Base-by-base conservation (phyloP, 2,888 invertebrate species). In the Tridacna gigas region DNA sequence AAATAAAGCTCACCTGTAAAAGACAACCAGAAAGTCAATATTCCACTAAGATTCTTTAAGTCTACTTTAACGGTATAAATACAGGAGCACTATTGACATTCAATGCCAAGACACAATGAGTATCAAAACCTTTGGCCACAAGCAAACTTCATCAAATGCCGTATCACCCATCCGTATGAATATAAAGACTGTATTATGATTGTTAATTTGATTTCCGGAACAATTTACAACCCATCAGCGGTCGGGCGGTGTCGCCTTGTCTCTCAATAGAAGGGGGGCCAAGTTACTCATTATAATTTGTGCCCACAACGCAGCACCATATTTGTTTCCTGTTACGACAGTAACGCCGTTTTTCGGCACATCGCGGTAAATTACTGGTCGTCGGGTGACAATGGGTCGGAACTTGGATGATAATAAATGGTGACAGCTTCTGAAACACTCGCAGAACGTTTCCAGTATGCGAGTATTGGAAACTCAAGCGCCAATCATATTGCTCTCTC, bases 141-240 rank as follows among this genome's bases (percentile, higher is more conserved):
- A 25, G 7, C 20, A 51, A 71, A 71, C 71, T 66, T 66, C 22
- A 77, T 77, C 77, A 77, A 77, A 51, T 66, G 66, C 28, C 25
- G 66, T 48, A 63, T 65, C 51, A 67, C 20, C 45, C 66, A 77
- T 77, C 77, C 77, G 37, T 66, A 66, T 66, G 66, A 66, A 71
- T 78, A 78, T 78, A 71, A 78, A 75, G 76, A 76, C 83, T 61
- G 75, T 82, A 86, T 88, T 86, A 84, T 84, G 76, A 86, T 78
- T 82, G 84, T 80, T 89, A 88, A 89, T 86, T 75, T 79, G 86
- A 89, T 90, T 88, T 89, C 79, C 84, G 65, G 26, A 76, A 79
- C 84, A 89, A 85, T 87, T 82, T 84, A 80, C 73, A 79, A 86
- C 63, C 88, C 85, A 86, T 84, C 86, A 47, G 26, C 11, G 51